Conservation (phyloP, 2,888 invertebrate genomes). For the Argyresthia albistria region DNA sequence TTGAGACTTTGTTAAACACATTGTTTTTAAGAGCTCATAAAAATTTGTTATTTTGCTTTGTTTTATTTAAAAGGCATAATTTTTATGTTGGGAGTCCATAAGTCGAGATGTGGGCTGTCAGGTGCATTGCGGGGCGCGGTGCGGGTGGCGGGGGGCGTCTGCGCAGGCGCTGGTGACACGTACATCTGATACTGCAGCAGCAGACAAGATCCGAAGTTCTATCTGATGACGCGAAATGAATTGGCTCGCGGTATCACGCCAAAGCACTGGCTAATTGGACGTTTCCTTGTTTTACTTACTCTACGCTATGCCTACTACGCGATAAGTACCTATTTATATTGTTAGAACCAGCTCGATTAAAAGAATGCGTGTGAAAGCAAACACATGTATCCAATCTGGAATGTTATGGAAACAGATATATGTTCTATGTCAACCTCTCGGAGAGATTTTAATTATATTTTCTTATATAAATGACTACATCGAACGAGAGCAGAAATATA, state of each 20-base stretch:
- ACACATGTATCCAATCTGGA: background rate
- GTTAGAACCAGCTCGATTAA: background rate
- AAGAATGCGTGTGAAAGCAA: background rate
- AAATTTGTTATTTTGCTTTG: conserved; percentile 24
- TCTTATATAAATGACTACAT: conserved; percentile 44
- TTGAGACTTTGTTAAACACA: conserved; percentile 24
- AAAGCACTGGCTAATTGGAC: conserved; percentile 55
- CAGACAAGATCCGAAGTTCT: conserved; percentile 57
- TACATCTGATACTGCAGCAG: conserved; percentile 56
- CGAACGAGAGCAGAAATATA: conserved; percentile 58
- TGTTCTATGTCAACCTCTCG: conserved; percentile 29
- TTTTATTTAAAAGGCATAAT: background rate
- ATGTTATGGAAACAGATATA: conserved; percentile 14
- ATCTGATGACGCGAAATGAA: conserved; percentile 59
- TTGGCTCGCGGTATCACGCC: conserved; percentile 54
- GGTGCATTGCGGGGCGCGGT: conserved; percentile 37
- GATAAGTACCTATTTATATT: no score
- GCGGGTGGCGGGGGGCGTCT: conserved; percentile 32
- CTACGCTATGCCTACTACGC: background rate
- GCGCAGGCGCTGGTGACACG: conserved; percentile 17
- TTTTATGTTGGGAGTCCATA: no score
- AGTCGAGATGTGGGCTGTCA: background rate
- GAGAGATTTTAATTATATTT: conserved; percentile 32
- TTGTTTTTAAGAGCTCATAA: background rate
- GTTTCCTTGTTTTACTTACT: conserved; percentile 30